phyloP scores from a whole-genome alignment of 2,888 invertebrate genomes.

The Vesta saturnalis region DNA sequence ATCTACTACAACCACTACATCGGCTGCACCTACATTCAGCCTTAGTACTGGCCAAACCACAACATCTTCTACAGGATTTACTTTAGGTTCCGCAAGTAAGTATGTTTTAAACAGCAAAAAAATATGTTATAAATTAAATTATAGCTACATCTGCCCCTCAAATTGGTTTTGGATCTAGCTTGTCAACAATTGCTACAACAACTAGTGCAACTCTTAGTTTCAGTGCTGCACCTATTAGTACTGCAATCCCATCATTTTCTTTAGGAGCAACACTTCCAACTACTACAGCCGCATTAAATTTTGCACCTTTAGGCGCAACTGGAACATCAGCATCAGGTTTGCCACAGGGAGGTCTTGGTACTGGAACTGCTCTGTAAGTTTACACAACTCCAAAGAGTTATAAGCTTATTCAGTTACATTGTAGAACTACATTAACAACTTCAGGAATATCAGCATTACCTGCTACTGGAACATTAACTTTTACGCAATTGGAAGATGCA shows the following conservation, averaged over 20 bases:
- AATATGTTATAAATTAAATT: not conserved
- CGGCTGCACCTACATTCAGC: conserved; percentile 35
- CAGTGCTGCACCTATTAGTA: not conserved
- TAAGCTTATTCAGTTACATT: conserved; percentile 7
- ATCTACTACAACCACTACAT: conserved; percentile 38
- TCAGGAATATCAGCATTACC: conserved; percentile 59
- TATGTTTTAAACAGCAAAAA: no score
- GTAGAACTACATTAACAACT: conserved; percentile 48
- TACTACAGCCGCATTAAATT: conserved; percentile 18
- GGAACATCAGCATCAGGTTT: conserved; percentile 30
- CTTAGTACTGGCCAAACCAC: conserved; percentile 13
- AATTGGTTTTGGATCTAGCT: conserved; percentile 38
- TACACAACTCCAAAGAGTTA: not conserved
- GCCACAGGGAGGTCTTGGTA: conserved; percentile 8
- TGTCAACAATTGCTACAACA: conserved; percentile 20
- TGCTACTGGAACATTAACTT: conserved; percentile 72
- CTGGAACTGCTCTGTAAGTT: conserved; percentile 5
- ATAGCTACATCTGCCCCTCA: conserved; percentile 34
- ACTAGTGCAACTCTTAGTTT: conserved; percentile 8
- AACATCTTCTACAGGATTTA: not conserved
- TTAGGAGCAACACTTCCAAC: conserved; percentile 24
- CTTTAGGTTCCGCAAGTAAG: conserved; percentile 6
- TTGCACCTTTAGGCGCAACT: conserved; percentile 27
- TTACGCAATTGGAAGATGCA: conserved; percentile 87
- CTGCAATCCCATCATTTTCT: conserved; percentile 26